A percentile compares a stretch with the other conserved stretches of the same genome.
Conservation (phyloP, 2,113 vertebrate species). For the Dipodomys spectabilis region DNA sequence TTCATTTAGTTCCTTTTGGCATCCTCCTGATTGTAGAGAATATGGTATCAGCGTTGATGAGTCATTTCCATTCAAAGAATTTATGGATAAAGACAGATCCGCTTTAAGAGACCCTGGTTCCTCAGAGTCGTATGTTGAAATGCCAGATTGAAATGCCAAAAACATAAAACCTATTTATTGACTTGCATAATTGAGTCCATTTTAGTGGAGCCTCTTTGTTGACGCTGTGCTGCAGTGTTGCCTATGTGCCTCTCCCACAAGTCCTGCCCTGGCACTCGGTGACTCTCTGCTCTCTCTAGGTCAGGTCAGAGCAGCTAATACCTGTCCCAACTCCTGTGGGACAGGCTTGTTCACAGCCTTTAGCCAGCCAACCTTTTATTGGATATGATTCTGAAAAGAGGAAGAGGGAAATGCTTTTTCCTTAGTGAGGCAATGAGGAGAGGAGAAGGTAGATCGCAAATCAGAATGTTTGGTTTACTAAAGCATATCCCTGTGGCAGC, state of each 20-base stretch:
- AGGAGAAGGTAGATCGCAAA: background rate
- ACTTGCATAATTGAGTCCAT: background rate
- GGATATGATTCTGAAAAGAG: background rate
- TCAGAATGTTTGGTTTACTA: too few species aligned
- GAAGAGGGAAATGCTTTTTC: background rate
- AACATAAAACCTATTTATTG: background rate
- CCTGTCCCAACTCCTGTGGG: background rate
- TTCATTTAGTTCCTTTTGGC: slow-evolving; percentile 53
- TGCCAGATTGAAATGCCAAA: slow-evolving; percentile 64
- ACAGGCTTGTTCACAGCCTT: background rate
- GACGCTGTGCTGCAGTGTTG: background rate
- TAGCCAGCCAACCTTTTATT: background rate
- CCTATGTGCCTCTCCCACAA: background rate
- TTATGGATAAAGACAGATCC: slow-evolving; percentile 15
- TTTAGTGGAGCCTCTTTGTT: background rate
- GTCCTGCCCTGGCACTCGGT: background rate
- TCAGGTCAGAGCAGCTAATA: background rate
- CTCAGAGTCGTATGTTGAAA: background rate
- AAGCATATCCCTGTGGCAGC: background rate
- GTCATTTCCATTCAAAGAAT: slow-evolving; percentile 7
- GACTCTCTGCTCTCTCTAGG: background rate
- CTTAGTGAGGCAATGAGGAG: background rate
- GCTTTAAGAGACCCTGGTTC: background rate
- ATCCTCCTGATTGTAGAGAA: slow-evolving; percentile 12
- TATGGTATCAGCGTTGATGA: slow-evolving; percentile 8